Evolutionary conservation across 2,888 invertebrate species (phyloP), one percentile per base, ranked within the genome.

Genomic region (Aleiodes leptofemur): DNA sequence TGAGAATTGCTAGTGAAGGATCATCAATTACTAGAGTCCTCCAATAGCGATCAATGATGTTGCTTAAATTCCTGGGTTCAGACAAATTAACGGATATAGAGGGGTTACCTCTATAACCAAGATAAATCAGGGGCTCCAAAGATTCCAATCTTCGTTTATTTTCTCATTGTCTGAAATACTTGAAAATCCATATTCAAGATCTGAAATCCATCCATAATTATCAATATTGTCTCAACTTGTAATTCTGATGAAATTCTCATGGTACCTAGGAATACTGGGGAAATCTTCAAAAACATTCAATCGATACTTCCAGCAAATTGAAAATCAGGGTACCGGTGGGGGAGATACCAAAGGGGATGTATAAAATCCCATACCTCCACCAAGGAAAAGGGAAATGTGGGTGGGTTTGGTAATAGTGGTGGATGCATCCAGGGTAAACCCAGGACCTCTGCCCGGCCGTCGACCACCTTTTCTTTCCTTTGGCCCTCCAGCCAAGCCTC

Each of bases 381-480:
- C 34, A 71, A 74, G 77, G 74, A 59, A 66, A 51, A 55, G 50
- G 76, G 69, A 66, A 75, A 72, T 71, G 76, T 69, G 55, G 38
- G 69, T 29, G 69, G 38, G 55, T 23, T 76, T 78, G 78, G 76
- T 73, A 74, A 69, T 76, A 71, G 74, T 78, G 77, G 78, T 77
- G 77, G 78, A 59, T 82, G 82, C 82, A 84, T 84, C 82, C 83
- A 80, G 82, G 81, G 78, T 79, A 48, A 23, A 48, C 64, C 43
- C 64, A 64, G 64, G 64, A 66, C 69, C 68, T 74, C 71, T 72
- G 55, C 68, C 72, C 69, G 53, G 72, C 76, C 69, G 76, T 68
- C 71, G 73, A 76, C 75, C 74, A 72, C 73, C 75, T 71, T 53
- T 72, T 72, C 74, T 73, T 73, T 68, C 78, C 71, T 72, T 23